Evolutionary conservation across 2,113 vertebrate species (phyloP), one percentile per base, ranked within the genome.

Genomic region (Pterocles burchelli): DNA sequence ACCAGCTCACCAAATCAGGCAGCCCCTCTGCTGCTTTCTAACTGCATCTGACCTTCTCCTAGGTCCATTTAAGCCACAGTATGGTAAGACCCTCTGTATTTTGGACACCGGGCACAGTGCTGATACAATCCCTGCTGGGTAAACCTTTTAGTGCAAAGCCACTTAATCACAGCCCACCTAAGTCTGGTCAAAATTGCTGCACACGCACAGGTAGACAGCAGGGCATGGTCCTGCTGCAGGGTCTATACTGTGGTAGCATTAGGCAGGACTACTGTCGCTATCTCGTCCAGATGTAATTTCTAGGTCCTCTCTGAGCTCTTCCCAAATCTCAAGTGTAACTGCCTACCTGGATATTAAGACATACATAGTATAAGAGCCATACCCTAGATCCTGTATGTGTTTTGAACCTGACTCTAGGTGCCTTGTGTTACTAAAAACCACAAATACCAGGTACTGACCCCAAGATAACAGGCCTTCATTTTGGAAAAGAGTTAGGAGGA

Each of bases 311-410:
- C 29, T 4, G 7, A 86, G 41, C 14, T 85, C 20, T 71, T 78
- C 72, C 80, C 51, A 77, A 70, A 80, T n/a, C n/a, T 76, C 43
- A 81, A 36, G 67, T 17, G 5, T 51, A 67, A 67, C 33, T 52
- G 10, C n/a, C 19, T 65, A 77, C 10, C 21, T 70, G 22, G n/a
- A n/a, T 77, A 34, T 46, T 17, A 51, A 59, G 13, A 77, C 3
- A 2, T 22, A 28, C 0, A 21, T 2, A 17, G 3, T 25, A 0
- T 6, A 72, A 65, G 10, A 86, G n/a, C 11, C 41, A 70, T 10
- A 58, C 1, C 11, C 17, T 38, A 92, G 45, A 72, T 57, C 9
- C 51, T 17, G 5, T 6, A 58, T 21, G n/a, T 31, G 54, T 65
- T 93, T 38, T 57, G 33, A 89, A 66, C 31, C 11, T 7, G 11